Evolutionary conservation across 1,140 invertebrate genomes (phyloP), one percentile per base, ranked within the genome.

Genomic region (Calliopsis andreniformis): DNA sequence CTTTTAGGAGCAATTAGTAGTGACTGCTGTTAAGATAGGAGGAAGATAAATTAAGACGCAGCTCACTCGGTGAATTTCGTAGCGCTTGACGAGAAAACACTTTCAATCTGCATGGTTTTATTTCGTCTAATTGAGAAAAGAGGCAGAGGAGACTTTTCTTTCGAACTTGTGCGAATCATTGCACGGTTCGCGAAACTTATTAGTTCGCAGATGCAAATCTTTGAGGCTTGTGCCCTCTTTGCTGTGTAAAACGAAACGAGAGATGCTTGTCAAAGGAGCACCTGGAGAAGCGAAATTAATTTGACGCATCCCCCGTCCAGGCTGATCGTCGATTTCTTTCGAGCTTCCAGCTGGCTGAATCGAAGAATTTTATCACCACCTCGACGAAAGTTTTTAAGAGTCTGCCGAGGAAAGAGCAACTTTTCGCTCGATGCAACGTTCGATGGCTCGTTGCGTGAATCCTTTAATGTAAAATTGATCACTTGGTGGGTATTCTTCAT

Each of bases 21-120:
- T n/a, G n/a, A n/a, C 18, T n/a, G 28, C 2, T n/a, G 14, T 5
- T 12, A n/a, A 68, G 49, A 42, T 58, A 69, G 45, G 58, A 69
- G 39, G 14, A 69, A 58, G n/a, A 56, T 53, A 66, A 10, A 39
- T 25, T 25, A 35, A 32, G 35, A 43, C 14, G 16, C 16, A 7
- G 32, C n/a, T 45, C 51, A 10, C n/a, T 45, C 42, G 32, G 49
- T 14, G 67, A 43, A 69, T 69, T 58, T 69, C 39, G 51, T 25
- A 30, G 39, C 51, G 32, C 25, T 51, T 43, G 67, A 69, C 67
- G 58, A 53, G 67, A 58, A 45, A 69, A 69, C 39, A 53, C 67
- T 69, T 69, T 69, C 53, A 69, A 53, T 69, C 25, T 32, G 51
- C 10, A 32, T 35, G 14, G 30, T 43, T 69, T 56, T 56, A 58